Evolutionary conservation across 1,140 invertebrate species (phyloP), one percentile per base, ranked within the genome.

Genomic region (Anastatus disparis): DNA sequence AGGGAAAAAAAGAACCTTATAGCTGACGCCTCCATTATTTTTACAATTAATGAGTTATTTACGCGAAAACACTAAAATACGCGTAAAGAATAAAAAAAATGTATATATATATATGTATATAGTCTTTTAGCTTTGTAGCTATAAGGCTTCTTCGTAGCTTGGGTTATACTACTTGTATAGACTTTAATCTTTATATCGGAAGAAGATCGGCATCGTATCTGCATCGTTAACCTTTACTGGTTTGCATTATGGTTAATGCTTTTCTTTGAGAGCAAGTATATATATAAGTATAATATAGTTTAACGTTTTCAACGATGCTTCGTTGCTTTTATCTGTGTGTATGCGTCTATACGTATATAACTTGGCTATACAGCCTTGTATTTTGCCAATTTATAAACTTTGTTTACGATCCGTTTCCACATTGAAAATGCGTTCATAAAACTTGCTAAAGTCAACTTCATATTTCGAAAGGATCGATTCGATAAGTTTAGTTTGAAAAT

Each of bases 161-260:
- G n/a, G n/a, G n/a, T n/a, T n/a, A n/a, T n/a, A n/a, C n/a, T n/a
- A n/a, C n/a, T n/a, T 9, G 10, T 6, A 10, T 13, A 3, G 52
- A 66, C 26, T 56, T 66, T 66, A 56, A 66, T 66, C 64, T 27
- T 66, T 31, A 31, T 59, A 50, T 68, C 55, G 65, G 20, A 59
- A 69, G 56, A 52, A 62, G n/a, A n/a, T n/a, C n/a, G n/a, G n/a
- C 58, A 58, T 56, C 46, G 58, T 69, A 62, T 69, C 67, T 69
- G 58, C 44, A 62, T 69, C 56, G 67, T 69, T 69, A 69, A 62
- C 17, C 56, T 69, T 69, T 62, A 62, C 22, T 69, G 58, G 15
- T 42, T 62, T 22, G 58, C 48, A 59, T 68, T 59, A 68, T 27
- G 55, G 42, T 38, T 40, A 40, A 67, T 67, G 64, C 53, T 58